Evolutionary conservation across 2,113 vertebrate genomes (phyloP), one percentile per base, ranked within the genome.

Genomic region (Vimba vimba): DNA sequence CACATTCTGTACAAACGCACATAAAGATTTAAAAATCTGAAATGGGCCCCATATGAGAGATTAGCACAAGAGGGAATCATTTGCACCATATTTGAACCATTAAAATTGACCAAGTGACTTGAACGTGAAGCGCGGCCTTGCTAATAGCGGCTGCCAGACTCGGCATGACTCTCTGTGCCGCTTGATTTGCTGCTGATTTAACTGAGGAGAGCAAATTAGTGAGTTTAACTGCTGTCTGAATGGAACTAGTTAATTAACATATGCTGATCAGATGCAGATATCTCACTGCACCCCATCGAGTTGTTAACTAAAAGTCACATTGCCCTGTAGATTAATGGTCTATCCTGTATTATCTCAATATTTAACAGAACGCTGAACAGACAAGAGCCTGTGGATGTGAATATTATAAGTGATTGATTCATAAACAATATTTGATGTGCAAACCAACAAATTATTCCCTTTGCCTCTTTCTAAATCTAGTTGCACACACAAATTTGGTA

Each of bases 201-300:
- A 59, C 87, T 69, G 59, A 86, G 69, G 27, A 84, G 82, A 84
- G 82, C 47, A 73, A 86, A 87, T 87, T 73, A 84, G 86, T 59
- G 30, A 27, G 77, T 82, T 47, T 79, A 83, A 81, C 73, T 78
- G 78, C 68, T 74, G 78, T 71, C 36, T 47, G 76, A 75, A 75
- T 80, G 73, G 68, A 55, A 79, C 60, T 69, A 62, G 39, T 82
- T 30, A 45, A 81, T 85, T 71, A 89, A 15, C 82, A 86, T 68
- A 76, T 30, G 19, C 83, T 79, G 66, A 79, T 60, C 50, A 13
- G 62, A 52, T 47, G 23, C 84, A 23, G 36, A 43, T 60, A 23
- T 21, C 15, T 13, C 11, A 33, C 23, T 23, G 8, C 17, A 33
- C 27, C 12, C 62, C 6, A 2, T 30, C 6, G 0, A 79, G 62